Evolutionary conservation across 2,888 invertebrate genomes (phyloP).

Genomic region (Mythimna lalbum): DNA sequence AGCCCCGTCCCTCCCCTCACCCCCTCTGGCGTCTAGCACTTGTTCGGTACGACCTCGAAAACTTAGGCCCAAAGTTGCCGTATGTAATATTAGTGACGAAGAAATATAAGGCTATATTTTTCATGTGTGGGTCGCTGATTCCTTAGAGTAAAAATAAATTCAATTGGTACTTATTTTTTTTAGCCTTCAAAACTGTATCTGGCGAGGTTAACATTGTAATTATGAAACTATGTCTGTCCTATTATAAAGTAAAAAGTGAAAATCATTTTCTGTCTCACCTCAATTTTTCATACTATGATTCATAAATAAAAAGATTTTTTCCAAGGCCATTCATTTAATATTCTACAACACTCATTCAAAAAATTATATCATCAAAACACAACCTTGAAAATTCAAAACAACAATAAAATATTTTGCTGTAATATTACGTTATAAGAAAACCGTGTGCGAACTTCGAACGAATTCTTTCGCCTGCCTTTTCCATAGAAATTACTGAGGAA

Average conservation of each 20-base stretch:
- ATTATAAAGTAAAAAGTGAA: too few relatives aligned
- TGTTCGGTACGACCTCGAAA: conserved; percentile 83
- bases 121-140: conserved; percentile 40
- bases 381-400: conserved; percentile 15
- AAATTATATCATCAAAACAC: neutral
- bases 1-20: conserved; percentile 57
- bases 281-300: too few relatives aligned
- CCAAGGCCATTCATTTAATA: too few relatives aligned
- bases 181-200: conserved; percentile 28
- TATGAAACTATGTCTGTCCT: neutral
- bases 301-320: neutral
- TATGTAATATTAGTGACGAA: conserved; percentile 61
- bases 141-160: conserved; percentile 41
- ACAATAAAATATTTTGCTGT: neutral
- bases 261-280: neutral
- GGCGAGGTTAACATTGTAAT: conserved; percentile 20
- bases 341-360: neutral
- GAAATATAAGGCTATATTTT: conserved; percentile 55
- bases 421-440: conserved; percentile 21
- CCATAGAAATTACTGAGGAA: conserved; percentile 37
- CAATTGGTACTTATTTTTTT: conserved; percentile 18
- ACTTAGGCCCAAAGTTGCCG: conserved; percentile 72
- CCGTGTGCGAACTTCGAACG: conserved; percentile 31
- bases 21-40: conserved; percentile 80
- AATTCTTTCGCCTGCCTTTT: conserved; percentile 28